Evolutionary conservation across 1,140 invertebrate genomes (phyloP), one percentile per base, ranked within the genome.

Genomic region (Agrypnia vestita): DNA sequence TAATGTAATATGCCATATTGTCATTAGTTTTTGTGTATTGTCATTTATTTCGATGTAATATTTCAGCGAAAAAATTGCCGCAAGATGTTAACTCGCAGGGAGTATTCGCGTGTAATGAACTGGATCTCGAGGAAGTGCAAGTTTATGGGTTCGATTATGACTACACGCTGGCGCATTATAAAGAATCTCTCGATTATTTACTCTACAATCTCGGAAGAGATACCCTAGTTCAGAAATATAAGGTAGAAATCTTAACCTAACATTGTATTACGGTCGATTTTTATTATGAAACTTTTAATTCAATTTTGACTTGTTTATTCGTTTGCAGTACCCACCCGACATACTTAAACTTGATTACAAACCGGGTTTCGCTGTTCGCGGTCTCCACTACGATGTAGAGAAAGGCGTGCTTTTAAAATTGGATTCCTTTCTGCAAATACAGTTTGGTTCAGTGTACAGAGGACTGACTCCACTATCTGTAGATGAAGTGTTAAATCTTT

Each of bases 101-200:
- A 17, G 96, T 99, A 0, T 99, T 99, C 91, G 96, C 97, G n/a
- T 99, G 97, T 88, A 99, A 99, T 90, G 97, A 99, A 86, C 89
- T 99, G 19, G 95, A 98, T 88, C 88, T 99, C 21, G 92, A 94
- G 78, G 95, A 98, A 86, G 95, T 99, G 47, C 92, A 96, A 85
- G 96, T 99, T 0, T 99, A 98, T 91, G 98, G 98, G 15, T 99
- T 99, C 91, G 98, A 99, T 90, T 99, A 99, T 91, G 98, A 99
- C 87, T 99, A 99, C 86, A 99, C 98, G 0, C 87, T 99, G 80
- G 97, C 97, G n/a, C 96, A 96, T 84, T 99, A 99, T 87, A 97
- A 96, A 85, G 94, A 95, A 17, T 92, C 94, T 49, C 89, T 99
- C 86, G 96, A 99, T 87, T 92, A 95, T 85, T 89, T 99, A n/a